Evolutionary conservation across 92 coral and sea anemone species (phyloP), one percentile per base, ranked within the genome.

Genomic region (Siderastrea radians): DNA sequence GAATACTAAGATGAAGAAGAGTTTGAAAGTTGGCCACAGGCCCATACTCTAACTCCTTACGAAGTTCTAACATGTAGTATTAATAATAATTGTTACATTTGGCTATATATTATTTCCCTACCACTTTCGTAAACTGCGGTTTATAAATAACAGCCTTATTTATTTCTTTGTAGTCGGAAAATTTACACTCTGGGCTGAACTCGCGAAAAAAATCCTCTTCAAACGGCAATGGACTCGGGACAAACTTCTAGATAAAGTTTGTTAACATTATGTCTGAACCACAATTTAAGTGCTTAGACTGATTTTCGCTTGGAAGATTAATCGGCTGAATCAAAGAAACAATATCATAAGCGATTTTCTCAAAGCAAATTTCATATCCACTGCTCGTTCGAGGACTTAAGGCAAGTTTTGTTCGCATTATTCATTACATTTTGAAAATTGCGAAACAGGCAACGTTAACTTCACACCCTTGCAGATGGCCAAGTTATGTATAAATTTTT

Each of bases 31-130:
- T 80, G 96, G 86, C 98, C 98, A 95, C 72, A 82, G 96, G 98
- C 89, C 96, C 79, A 80, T 93, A 93, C 96, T 88, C 83, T 87
- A 69, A 91, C 98, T 95, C 96, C 98, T 74, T 93, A 95, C 92
- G 98, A 95, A 95, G 98, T 87, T 75, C 82, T 91, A 88, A 91
- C 96, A 92, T 26, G 38, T 85, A 49, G 85, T 83, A 71, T 75
- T 75, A 68, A 78, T 78, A 84, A 59, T 77, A 65, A 47, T 52
- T 44, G 67, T 74, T 76, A 85, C 38, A 62, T 76, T 68, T 77
- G 83, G 82, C 82, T 77, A 85, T 46, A 75, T 74, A 85, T 85
- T 75, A 75, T 85, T 53, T 85, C 80, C 89, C 83, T 85, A 85
- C 67, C 76, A 64, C 84, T 77, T 66, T 68, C 74, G 68, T 65